Evolutionary conservation across 2,888 invertebrate genomes (phyloP).

Genomic region (Seladonia tumulorum): DNA sequence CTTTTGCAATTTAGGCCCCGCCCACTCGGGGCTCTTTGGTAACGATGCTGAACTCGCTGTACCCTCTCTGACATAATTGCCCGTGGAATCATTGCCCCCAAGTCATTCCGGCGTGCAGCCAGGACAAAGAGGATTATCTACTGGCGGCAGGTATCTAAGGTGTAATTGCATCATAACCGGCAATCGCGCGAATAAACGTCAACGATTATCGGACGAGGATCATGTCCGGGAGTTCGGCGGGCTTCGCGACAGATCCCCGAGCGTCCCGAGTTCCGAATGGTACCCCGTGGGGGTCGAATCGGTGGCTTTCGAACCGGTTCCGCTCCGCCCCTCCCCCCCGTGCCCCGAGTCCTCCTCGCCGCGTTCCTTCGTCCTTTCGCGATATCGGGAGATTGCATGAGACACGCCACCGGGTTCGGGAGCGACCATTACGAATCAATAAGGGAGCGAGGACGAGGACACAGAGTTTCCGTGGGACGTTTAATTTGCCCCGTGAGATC

Average conservation of each 20-base stretch:
- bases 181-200: not conserved
- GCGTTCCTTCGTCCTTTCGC: constrained; percentile 63
- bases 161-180: not conserved
- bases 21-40: not conserved
- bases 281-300: constrained; percentile 53
- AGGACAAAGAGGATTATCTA: not conserved
- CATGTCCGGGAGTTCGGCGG: not conserved
- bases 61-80: not conserved
- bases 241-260: not conserved
- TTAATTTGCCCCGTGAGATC: constrained; percentile 78
- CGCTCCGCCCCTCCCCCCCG: not conserved
- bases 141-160: not conserved
- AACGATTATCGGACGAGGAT: not conserved
- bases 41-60: not conserved
- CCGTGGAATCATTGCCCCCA: not conserved
- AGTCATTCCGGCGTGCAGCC: not conserved
- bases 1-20: too few species aligned
- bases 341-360: not conserved
- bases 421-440: constrained; percentile 74
- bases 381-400: constrained; percentile 73
- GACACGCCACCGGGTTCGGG: constrained; percentile 69
- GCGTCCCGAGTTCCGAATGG: not conserved
- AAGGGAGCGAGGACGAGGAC: constrained; percentile 59
- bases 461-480: constrained; percentile 75
- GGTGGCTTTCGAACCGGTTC: constrained; percentile 56